A percentile compares a stretch with the other conserved stretches of the same genome.
Conservation (phyloP, 2,888 invertebrate genomes). For the Ashinkailepas kermadecensis region DNA sequence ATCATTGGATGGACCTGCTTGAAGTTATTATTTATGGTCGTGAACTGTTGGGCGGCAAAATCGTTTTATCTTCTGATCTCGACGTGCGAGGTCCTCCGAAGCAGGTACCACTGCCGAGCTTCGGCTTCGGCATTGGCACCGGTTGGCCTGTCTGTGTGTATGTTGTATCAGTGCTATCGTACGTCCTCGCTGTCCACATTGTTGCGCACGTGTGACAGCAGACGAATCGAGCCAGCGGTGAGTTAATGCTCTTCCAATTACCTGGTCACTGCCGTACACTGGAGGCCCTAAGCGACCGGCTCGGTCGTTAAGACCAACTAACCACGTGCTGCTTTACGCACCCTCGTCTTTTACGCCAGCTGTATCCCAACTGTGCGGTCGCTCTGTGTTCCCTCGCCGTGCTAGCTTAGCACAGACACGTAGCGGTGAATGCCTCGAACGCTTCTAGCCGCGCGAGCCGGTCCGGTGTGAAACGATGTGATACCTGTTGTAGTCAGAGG, state of each 20-base stretch:
- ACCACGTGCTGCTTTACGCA: background rate
- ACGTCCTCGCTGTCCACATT: background rate
- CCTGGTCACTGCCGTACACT: background rate
- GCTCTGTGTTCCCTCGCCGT: too few relatives aligned
- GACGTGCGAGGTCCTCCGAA: background rate
- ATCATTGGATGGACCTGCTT: background rate
- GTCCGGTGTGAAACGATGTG: too few relatives aligned
- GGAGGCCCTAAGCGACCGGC: background rate
- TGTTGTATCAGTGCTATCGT: background rate
- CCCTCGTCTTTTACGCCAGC: background rate
- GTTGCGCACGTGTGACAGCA: background rate
- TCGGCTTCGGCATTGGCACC: too few relatives aligned
- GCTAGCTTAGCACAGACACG: too few relatives aligned
- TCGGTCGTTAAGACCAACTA: background rate
- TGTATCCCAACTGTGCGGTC: too few relatives aligned
- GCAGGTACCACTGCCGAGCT: background rate
- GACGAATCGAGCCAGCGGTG: background rate
- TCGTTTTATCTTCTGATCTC: conserved; percentile 21
- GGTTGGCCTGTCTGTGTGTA: background rate
- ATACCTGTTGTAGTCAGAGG: too few relatives aligned
- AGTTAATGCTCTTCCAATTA: background rate
- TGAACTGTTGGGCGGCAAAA: background rate
- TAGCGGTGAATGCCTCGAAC: too few relatives aligned
- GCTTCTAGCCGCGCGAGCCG: too few relatives aligned
- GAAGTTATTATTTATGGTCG: conserved; percentile 7